These are phyloP conservation scores for Stenchaetothrips biformis DNA, from an alignment of 2,888 invertebrate species.

Conservation along the genomic window DNA sequence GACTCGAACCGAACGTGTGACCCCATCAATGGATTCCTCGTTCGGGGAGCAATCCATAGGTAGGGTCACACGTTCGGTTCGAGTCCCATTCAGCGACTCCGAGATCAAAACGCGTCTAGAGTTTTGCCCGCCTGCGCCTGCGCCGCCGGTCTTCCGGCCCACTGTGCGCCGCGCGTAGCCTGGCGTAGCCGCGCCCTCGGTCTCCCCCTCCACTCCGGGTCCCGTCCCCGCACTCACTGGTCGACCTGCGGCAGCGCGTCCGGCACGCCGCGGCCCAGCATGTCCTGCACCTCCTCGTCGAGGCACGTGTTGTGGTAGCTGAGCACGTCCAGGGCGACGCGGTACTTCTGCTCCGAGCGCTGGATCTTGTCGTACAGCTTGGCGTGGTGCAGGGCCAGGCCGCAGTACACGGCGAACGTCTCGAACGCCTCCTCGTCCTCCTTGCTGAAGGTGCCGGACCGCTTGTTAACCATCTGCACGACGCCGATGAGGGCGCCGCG, in stretches of 20 bases:
- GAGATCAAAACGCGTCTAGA: too few relatives aligned
- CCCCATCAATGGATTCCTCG: too few relatives aligned
- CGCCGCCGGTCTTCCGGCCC: too few relatives aligned
- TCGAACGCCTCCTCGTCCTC: constrained; percentile 78
- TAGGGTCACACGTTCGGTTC: too few relatives aligned
- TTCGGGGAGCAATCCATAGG: too few relatives aligned
- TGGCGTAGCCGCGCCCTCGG: too few relatives aligned
- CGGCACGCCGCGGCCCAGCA: constrained; percentile 39
- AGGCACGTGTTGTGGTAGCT: constrained; percentile 77
- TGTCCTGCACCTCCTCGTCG: constrained; percentile 60
- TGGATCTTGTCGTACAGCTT: constrained; percentile 77
- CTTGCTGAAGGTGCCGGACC: constrained; percentile 47
- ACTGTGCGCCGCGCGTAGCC: too few relatives aligned
- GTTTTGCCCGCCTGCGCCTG: too few relatives aligned
- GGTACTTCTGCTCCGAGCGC: constrained; percentile 76
- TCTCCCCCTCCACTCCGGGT: too few relatives aligned
- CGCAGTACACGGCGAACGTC: constrained; percentile 79
- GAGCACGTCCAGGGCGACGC: constrained; percentile 73
- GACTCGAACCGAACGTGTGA: too few relatives aligned
- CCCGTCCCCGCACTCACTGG: constrained; percentile 35
- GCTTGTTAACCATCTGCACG: constrained; percentile 79
- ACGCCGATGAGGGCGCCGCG: constrained; percentile 74
- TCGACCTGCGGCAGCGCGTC: constrained; percentile 24
- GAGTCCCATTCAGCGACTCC: too few relatives aligned
- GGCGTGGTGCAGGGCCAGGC: constrained; percentile 78